These are phyloP conservation scores for Hyperopisus bebe DNA, from an alignment of 2,113 vertebrate genomes.

Conservation along the genomic window DNA sequence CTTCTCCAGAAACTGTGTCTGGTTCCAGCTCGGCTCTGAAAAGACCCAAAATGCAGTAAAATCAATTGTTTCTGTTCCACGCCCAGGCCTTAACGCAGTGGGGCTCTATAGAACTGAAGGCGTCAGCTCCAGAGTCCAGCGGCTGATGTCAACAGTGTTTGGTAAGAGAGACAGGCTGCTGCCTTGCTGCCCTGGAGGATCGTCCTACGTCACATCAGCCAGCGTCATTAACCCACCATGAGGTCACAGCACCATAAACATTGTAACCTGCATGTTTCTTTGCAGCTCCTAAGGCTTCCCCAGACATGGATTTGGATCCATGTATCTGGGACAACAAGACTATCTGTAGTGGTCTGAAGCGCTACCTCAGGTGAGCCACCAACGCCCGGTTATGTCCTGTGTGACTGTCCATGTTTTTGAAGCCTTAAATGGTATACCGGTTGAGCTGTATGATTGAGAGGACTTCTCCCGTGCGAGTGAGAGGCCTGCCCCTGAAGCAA, in stretches of 20 bases:
- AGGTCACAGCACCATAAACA: background rate
- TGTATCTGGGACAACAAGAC: constrained; percentile 97
- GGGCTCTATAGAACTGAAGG: constrained; percentile 93
- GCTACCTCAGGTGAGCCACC: constrained; percentile 89
- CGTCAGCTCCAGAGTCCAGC: constrained; percentile 97
- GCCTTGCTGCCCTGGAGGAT: background rate
- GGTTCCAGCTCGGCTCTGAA: background rate
- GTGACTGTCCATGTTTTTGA: constrained; percentile 22
- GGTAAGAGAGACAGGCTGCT: constrained; percentile 59
- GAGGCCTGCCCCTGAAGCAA: background rate
- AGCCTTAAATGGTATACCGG: constrained; percentile 13
- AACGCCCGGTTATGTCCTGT: constrained; percentile 26
- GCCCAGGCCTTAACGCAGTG: constrained; percentile 77
- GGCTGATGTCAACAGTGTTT: constrained; percentile 87
- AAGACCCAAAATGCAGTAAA: background rate
- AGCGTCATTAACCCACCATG: background rate
- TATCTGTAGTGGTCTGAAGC: constrained; percentile 94
- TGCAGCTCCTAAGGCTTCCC: constrained; percentile 79
- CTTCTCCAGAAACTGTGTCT: background rate
- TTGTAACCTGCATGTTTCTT: constrained; percentile 29
- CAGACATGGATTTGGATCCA: constrained; percentile 86
- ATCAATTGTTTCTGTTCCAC: background rate
- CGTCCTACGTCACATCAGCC: background rate
- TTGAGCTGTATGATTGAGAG: background rate
- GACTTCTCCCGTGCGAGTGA: background rate